Conservation (phyloP, 2,113 vertebrate genomes). For the Hemicordylus capensis region DNA sequence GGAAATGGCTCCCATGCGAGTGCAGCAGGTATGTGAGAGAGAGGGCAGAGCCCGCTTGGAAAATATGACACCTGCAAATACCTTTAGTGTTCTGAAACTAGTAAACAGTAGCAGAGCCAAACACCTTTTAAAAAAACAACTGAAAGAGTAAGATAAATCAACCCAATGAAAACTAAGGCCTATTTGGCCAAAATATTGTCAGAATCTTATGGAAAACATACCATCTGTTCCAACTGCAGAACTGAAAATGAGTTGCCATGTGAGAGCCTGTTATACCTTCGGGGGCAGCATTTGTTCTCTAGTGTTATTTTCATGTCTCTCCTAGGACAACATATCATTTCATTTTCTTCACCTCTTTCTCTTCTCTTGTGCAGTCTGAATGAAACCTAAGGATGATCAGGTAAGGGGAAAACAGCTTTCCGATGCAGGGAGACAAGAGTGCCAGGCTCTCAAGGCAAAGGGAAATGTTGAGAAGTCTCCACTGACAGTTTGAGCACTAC, state of each 20-base stretch:
- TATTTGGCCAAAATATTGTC: not conserved
- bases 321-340: not conserved
- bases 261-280: constrained; percentile 17
- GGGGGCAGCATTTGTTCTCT: not conserved
- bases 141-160: not conserved
- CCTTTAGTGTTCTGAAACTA: not conserved
- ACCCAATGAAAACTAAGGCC: not conserved
- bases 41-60: not conserved
- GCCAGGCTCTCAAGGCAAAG: not conserved
- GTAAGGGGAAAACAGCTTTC: not conserved
- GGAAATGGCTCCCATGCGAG: not conserved
- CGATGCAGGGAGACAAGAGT: not conserved
- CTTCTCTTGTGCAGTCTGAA: not conserved
- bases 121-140: too few relatives aligned
- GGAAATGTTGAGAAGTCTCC: not conserved
- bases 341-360: not conserved
- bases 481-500: not conserved
- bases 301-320: not conserved
- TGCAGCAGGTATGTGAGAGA: not conserved
- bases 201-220: not conserved
- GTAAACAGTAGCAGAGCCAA: too few relatives aligned
- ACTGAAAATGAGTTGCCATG: not conserved
- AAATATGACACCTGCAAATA: not conserved
- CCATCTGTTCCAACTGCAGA: not conserved
- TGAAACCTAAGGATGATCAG: not conserved